Percentiles rank a stretch among this genome's conserved stretches.
Conservation (phyloP, 2,797 vertebrate genomes). For the Heteromormyrus szaboi region DNA sequence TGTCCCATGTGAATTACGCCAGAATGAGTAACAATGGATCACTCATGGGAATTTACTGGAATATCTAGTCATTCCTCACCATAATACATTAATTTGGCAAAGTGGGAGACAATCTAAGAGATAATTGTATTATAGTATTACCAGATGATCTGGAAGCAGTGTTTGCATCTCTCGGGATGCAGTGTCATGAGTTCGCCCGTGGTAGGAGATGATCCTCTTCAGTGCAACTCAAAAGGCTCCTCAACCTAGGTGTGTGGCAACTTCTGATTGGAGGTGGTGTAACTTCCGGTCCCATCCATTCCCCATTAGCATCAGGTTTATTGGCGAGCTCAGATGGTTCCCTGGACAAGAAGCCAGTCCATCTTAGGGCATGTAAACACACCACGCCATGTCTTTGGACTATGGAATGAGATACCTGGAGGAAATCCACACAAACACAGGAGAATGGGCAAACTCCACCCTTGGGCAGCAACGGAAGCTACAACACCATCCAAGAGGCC, state of each 20-base stretch:
- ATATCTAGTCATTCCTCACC: constrained; percentile 41
- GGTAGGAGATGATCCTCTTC: not conserved
- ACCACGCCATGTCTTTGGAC: not conserved
- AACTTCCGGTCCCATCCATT: not conserved
- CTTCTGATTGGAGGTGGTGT: not conserved
- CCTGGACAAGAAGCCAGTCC: not conserved
- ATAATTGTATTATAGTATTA: constrained; percentile 7
- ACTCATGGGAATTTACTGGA: constrained; percentile 45
- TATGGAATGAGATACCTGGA: not conserved
- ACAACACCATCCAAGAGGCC: not conserved
- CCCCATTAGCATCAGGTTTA: not conserved
- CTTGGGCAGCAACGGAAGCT: not conserved
- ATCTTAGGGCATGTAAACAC: not conserved
- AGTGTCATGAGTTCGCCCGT: not conserved
- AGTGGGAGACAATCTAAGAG: constrained; percentile 21
- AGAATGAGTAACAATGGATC: constrained; percentile 43
- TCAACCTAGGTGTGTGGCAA: not conserved
- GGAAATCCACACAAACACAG: not conserved
- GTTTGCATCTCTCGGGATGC: not conserved
- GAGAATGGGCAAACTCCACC: not conserved
- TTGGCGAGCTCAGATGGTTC: not conserved
- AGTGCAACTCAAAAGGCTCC: not conserved
- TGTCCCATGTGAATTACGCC: constrained; percentile 26
- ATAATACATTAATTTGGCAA: constrained; percentile 38
- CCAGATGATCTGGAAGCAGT: not conserved